Conservation (phyloP, 92 coral and sea anemone species). For the Paragorgia papillata region DNA sequence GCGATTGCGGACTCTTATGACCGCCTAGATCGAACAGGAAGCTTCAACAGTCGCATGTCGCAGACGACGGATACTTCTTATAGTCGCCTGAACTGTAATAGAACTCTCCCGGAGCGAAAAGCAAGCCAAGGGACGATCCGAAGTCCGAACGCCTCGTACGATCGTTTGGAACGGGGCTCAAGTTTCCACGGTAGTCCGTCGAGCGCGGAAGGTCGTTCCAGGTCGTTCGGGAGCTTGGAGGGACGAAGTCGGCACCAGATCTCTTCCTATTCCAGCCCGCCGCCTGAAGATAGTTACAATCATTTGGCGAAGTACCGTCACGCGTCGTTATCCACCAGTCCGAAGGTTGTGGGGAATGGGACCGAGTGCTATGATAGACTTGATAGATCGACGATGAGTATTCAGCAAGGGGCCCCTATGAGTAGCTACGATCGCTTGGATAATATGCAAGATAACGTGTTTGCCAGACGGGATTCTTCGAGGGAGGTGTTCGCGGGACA, state of each 20-base stretch:
- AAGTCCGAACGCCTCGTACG: conserved; percentile 10
- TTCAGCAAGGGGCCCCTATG: conserved; percentile 1
- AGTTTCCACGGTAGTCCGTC: conserved; percentile 30
- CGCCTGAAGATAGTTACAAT: conserved; percentile 33
- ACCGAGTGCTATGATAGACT: conserved; percentile 24
- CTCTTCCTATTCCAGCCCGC: conserved; percentile 9
- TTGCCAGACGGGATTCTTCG: not conserved
- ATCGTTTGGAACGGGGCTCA: conserved; percentile 14
- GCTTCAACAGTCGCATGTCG: conserved; percentile 15
- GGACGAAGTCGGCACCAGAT: conserved; percentile 11
- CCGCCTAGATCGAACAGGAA: conserved; percentile 14
- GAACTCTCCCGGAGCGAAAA: not conserved
- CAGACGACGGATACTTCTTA: conserved; percentile 14
- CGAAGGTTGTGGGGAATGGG: not conserved
- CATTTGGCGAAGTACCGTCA: conserved; percentile 19
- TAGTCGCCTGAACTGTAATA: conserved; percentile 29
- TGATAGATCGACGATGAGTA: conserved; percentile 21
- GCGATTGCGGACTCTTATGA: conserved; percentile 15
- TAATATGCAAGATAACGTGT: conserved; percentile 27
- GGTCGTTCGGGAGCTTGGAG: conserved; percentile 28
- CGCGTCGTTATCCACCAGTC: conserved; percentile 30
- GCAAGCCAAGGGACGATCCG: conserved; percentile 3
- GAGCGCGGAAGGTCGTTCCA: not conserved
- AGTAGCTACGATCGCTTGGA: conserved; percentile 34
- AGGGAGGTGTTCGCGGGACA: conserved; percentile 5